phyloP scores from a whole-genome alignment of 1,140 invertebrate species.

The Mercenaria mercenaria region DNA sequence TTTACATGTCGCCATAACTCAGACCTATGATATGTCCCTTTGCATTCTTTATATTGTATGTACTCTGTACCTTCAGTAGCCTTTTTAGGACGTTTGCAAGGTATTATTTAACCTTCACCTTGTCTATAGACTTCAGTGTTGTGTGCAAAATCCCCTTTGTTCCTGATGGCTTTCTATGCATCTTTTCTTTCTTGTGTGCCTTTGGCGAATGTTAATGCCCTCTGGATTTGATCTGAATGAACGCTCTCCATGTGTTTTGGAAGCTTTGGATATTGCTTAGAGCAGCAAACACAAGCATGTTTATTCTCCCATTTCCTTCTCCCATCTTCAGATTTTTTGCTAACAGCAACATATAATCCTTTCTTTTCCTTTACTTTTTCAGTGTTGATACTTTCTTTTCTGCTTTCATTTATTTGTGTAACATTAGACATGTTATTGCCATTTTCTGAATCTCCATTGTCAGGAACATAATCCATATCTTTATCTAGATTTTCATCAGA shows the following conservation, averaged over 20 bases:
- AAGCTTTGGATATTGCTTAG: conserved; percentile 21
- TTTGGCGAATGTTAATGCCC: conserved; percentile 25
- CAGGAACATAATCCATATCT: too few species aligned
- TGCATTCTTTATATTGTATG: neutral
- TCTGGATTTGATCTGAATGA: conserved; percentile 12
- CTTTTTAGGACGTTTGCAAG: neutral
- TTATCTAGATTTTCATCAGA: too few species aligned
- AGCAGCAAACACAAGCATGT: conserved; percentile 30
- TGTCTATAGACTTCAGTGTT: neutral
- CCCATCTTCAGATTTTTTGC: conserved; percentile 16
- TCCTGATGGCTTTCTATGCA: conserved; percentile 3
- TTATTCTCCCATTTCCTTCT: conserved; percentile 31
- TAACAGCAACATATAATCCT: conserved; percentile 14
- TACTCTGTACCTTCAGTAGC: conserved; percentile 9
- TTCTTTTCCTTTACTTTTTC: neutral
- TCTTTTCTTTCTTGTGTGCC: conserved; percentile 9
- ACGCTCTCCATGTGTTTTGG: neutral
- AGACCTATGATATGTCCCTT: neutral
- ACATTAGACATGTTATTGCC: too few species aligned
- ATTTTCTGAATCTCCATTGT: too few species aligned
- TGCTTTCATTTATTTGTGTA: neutral
- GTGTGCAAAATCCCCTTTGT: conserved; percentile 40
- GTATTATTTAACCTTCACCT: conserved; percentile 15
- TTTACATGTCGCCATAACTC: conserved; percentile 37
- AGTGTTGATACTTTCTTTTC: neutral